phyloP scores from a whole-genome alignment of 2,888 invertebrate genomes.

The Apomyelois bistriatella region DNA sequence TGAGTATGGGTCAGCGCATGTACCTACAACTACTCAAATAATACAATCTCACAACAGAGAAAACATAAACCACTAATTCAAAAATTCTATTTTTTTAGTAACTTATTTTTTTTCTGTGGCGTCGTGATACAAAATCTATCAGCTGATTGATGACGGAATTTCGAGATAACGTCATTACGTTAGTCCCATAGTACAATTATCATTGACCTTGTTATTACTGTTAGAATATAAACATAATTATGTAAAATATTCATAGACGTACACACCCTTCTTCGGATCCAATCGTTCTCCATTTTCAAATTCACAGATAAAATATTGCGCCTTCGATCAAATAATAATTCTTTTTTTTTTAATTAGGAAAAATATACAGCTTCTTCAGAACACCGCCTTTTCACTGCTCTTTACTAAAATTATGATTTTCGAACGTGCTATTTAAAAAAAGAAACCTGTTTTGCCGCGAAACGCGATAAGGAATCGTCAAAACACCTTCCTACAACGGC shows the following conservation, averaged over 20 bases:
- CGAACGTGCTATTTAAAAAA: not conserved
- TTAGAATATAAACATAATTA: not conserved
- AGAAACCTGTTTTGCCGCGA: not conserved
- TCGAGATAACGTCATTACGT: too few relatives aligned
- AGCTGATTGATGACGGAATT: too few relatives aligned
- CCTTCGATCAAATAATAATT: not conserved
- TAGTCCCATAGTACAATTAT: too few relatives aligned
- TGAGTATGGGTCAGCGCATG: too few relatives aligned
- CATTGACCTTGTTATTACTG: not conserved
- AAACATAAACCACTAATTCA: too few relatives aligned
- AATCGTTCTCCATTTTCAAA: conserved; percentile 7
- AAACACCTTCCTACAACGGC: not conserved
- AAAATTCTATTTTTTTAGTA: too few relatives aligned
- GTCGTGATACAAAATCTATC: too few relatives aligned
- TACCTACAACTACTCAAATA: too few relatives aligned
- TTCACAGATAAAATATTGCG: not conserved
- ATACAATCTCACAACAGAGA: too few relatives aligned
- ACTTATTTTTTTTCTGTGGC: too few relatives aligned
- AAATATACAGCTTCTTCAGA: not conserved
- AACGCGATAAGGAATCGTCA: not conserved
- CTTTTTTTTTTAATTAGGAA: not conserved
- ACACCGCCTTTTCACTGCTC: not conserved
- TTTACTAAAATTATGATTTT: not conserved
- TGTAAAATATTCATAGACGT: not conserved
- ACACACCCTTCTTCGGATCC: conserved; percentile 5